Conservation (phyloP, 2,888 invertebrate genomes). For the Leptura quadrifasciata region DNA sequence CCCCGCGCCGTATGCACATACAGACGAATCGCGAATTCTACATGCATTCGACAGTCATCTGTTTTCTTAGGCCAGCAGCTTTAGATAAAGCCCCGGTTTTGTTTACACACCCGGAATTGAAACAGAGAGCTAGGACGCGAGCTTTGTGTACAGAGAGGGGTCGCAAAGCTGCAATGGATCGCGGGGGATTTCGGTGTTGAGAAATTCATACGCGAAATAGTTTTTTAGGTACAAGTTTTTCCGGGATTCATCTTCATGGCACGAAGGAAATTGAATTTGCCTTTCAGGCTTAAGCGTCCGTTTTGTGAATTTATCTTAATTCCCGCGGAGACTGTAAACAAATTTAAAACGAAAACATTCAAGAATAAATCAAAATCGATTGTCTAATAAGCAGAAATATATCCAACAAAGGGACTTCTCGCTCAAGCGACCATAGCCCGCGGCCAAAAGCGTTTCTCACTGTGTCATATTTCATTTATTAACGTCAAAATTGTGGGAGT, state of each 20-base stretch:
- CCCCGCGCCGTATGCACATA: slow-evolving; percentile 30
- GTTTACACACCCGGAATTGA: slow-evolving; percentile 71
- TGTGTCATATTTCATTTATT: slow-evolving; percentile 52
- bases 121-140: slow-evolving; percentile 56
- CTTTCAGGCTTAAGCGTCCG: too few relatives aligned
- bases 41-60: slow-evolving; percentile 70
- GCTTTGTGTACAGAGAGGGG: slow-evolving; percentile 28
- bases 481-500: slow-evolving; percentile 43
- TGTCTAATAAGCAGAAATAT: slow-evolving; percentile 57
- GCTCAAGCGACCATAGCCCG: slow-evolving; percentile 48
- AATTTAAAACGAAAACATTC: neutral
- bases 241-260: neutral
- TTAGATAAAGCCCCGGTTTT: slow-evolving; percentile 66
- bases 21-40: slow-evolving; percentile 59
- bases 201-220: slow-evolving; percentile 40
- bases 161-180: slow-evolving; percentile 33
- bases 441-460: slow-evolving; percentile 49
- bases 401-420: slow-evolving; percentile 52
- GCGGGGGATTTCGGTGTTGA: slow-evolving; percentile 27
- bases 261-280: neutral
- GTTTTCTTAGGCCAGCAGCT: slow-evolving; percentile 70
- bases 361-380: slow-evolving; percentile 56
- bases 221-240: slow-evolving; percentile 18
- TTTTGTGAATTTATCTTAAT: neutral
- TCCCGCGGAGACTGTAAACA: slow-evolving; percentile 6